Base-by-base conservation (phyloP, 2,113 vertebrate genomes). In the Channa argus region DNA sequence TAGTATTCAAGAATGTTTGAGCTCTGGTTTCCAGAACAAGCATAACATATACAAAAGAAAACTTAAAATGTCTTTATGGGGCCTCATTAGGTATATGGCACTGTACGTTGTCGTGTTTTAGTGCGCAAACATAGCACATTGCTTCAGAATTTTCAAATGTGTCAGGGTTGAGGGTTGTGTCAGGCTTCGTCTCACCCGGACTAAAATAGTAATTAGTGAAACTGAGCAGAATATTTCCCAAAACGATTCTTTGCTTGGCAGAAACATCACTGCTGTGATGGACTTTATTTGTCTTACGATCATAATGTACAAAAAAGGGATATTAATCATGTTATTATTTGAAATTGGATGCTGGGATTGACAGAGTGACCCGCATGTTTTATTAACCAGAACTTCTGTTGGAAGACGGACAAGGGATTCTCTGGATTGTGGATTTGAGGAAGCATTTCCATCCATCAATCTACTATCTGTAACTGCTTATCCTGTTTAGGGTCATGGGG, bases 1-100 rank as follows among this genome's bases (percentile, higher is more conserved):
- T 51, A 39, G 53, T 45, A 65, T 79, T 87, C 15, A 83, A 82
- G 69, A 73, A 55, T 5, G 0, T 59, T 45, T 47, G 46, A 64
- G 55, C 74, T 79, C 50, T 77, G 61, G 70, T 62, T 37, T 69
- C 46, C 49, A 72, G 47, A 66, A 24, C 38, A 12, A 50, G 65
- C 46, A 68, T 12, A 61, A 36, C 41, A 59, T 41, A 51, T 37
- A 76, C 63, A 55, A 69, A 74, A 44, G 13, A 80, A 64, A 62
- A 79, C 82, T 47, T 24, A 24, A 37, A 46, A 58, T 36, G 8
- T 39, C 10, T 1, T 59, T 15, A 41, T 33, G 5, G 45, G 66
- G 56, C 66, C 59, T 60, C 51, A 76, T 38, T 43, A 64, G 14
- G 24, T 52, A 43, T 46, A 15, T 78, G 50, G 69, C 34, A 39